Conservation (phyloP, 1,140 invertebrate species). For the Drosophila arizonae region DNA sequence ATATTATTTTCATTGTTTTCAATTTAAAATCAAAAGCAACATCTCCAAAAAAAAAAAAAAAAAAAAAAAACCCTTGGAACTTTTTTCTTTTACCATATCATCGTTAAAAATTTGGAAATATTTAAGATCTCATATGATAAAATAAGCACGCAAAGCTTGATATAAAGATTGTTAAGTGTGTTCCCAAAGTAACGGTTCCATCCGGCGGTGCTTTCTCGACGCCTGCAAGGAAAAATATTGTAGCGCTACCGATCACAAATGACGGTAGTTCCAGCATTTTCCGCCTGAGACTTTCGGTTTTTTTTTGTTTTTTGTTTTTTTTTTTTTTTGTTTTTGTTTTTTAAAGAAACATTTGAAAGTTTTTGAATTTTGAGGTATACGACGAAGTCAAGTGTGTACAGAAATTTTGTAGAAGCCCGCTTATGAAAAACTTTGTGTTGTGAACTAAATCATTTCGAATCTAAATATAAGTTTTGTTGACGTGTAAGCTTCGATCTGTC, state of each 20-base stretch:
- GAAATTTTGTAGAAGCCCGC: no score
- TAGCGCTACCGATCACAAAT: background rate
- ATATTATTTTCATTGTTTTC: slow-evolving; percentile 34
- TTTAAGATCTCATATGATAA: background rate
- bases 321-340: background rate
- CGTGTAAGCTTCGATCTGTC: no score
- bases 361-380: slow-evolving; percentile 2
- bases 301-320: background rate
- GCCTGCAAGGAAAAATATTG: background rate
- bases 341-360: background rate
- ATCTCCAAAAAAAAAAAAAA: slow-evolving; percentile 38
- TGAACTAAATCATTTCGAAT: no score
- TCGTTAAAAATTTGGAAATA: no score
- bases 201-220: background rate
- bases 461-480: no score
- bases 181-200: background rate
- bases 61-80: background rate
- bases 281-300: background rate
- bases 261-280: background rate
- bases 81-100: no score
- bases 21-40: slow-evolving; percentile 62
- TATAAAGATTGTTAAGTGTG: background rate
- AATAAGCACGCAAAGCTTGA: background rate
- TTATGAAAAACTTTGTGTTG: no score
- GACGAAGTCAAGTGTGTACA: no score